These are phyloP conservation scores for Casuarius casuarius DNA, from an alignment of 2,113 vertebrate species.

Conservation along the genomic window DNA sequence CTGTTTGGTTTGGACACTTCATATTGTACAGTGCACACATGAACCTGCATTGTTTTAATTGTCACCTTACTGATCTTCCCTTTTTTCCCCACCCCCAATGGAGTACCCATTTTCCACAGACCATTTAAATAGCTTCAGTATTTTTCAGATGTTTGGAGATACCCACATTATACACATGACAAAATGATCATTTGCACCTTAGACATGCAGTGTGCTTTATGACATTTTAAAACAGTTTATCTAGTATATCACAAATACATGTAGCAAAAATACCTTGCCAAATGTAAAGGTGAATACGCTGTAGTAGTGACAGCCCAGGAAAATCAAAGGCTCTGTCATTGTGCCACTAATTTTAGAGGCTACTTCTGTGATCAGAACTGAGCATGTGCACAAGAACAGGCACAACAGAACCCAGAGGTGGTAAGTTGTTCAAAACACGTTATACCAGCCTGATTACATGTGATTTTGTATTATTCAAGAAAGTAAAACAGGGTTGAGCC, in stretches of 20 bases:
- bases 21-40: not conserved
- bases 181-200: not conserved
- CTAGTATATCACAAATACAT: not conserved
- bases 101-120: not conserved
- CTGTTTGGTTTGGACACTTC: not conserved
- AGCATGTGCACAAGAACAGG: not conserved
- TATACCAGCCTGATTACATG: not conserved
- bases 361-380: not conserved
- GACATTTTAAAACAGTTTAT: not conserved
- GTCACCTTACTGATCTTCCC: slow-evolving; percentile 55
- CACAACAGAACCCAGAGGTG: not conserved
- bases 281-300: not conserved
- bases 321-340: not conserved
- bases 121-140: not conserved
- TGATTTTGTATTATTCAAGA: not conserved
- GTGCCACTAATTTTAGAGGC: not conserved
- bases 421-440: not conserved
- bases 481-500: not conserved
- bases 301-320: not conserved
- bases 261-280: not conserved
- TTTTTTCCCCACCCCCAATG: not conserved
- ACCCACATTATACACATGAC: not conserved
- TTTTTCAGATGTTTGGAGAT: not conserved
- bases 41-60: slow-evolving; percentile 8
- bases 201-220: rapidly evolving